These are phyloP conservation scores for Cristatella mucedo DNA, from an alignment of 2,888 invertebrate species.

Conservation along the genomic window DNA sequence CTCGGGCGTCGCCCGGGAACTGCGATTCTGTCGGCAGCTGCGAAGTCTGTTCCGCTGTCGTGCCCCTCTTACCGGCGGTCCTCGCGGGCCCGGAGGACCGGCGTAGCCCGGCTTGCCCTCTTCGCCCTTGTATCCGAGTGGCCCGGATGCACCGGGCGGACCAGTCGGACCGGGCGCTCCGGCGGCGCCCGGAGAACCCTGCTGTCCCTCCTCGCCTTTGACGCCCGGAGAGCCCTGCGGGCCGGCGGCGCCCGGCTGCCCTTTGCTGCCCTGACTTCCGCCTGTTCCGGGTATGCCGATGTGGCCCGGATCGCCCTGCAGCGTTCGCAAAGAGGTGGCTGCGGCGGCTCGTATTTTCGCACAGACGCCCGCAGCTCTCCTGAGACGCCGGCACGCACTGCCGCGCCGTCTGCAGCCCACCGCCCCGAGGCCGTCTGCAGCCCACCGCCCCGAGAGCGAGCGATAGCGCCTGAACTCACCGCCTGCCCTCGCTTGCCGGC, in stretches of 20 bases:
- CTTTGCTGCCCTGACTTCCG: neutral
- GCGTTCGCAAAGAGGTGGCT: too few relatives aligned
- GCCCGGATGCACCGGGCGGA: constrained; percentile 2
- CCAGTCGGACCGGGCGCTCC: constrained; percentile 6
- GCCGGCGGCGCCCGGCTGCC: constrained; percentile 4
- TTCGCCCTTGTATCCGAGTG: neutral
- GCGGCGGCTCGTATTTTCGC: too few relatives aligned
- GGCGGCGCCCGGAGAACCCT: constrained; percentile 1
- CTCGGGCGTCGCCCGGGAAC: too few relatives aligned
- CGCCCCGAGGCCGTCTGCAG: too few relatives aligned
- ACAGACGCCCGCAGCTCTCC: too few relatives aligned
- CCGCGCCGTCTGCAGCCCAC: too few relatives aligned
- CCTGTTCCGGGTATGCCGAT: constrained; percentile 44
- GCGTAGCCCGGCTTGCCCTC: constrained; percentile 4
- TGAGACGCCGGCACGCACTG: too few relatives aligned
- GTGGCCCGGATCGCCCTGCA: constrained; percentile 52
- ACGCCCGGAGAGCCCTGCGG: neutral
- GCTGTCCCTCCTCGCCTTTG: neutral
- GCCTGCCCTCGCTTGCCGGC: neutral
- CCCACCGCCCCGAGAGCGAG: too few relatives aligned
- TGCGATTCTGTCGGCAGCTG: too few relatives aligned
- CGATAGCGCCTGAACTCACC: neutral
- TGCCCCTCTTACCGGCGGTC: constrained; percentile 9
- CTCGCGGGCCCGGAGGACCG: constrained; percentile 4
- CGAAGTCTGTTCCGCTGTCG: too few relatives aligned